phyloP scores from a whole-genome alignment of 2,113 vertebrate genomes.

The Gallinago paraguaiae region DNA sequence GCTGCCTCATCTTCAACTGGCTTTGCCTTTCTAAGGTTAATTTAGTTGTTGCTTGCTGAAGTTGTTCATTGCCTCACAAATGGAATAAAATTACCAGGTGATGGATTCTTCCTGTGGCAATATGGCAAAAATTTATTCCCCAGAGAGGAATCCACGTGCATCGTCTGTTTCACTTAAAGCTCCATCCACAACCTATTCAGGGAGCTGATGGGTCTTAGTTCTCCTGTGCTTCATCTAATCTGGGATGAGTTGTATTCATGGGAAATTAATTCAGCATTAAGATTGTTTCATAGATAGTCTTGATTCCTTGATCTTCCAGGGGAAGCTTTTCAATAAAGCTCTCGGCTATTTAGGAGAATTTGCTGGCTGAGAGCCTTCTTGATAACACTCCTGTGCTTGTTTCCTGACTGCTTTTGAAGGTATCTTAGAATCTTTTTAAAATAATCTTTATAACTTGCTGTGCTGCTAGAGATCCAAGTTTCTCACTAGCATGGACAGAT shows the following conservation, averaged over 20 bases:
- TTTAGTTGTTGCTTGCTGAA: not conserved
- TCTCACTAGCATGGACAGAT: not conserved
- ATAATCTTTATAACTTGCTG: slow-evolving; percentile 21
- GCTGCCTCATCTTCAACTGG: not conserved
- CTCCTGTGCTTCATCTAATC: not conserved
- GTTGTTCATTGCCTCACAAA: not conserved
- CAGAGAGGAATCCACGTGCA: not conserved
- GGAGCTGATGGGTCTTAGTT: not conserved
- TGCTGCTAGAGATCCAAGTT: not conserved
- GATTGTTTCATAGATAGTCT: not conserved
- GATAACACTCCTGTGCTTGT: not conserved
- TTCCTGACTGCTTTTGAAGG: slow-evolving; percentile 28
- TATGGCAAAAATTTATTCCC: not conserved
- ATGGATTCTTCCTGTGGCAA: slow-evolving; percentile 1
- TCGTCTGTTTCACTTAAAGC: not conserved
- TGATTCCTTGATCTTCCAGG: slow-evolving; percentile 45
- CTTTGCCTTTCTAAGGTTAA: slow-evolving; percentile 4
- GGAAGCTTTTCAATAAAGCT: slow-evolving; percentile 37
- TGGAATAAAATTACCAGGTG: slow-evolving; percentile 8
- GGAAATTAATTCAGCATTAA: slow-evolving; percentile 35
- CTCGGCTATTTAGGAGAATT: slow-evolving; percentile 32
- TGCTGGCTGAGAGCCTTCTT: slow-evolving; percentile 45
- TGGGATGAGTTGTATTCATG: not conserved
- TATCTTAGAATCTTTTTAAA: slow-evolving; percentile 39
- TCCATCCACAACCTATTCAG: not conserved